These are phyloP conservation scores for Phyllostomus hastatus DNA, from an alignment of 2,113 vertebrate genomes.

Conservation along the genomic window DNA sequence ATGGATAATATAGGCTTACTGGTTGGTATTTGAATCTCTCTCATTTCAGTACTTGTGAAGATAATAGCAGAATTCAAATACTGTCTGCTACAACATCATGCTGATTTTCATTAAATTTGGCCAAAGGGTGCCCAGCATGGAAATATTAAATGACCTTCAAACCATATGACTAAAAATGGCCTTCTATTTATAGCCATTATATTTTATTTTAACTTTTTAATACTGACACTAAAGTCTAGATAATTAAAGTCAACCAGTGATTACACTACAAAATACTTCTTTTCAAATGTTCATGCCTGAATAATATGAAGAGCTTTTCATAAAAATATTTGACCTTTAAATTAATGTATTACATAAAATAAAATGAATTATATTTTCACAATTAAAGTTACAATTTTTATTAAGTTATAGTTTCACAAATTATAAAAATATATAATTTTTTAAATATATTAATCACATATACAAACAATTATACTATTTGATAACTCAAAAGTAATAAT, in stretches of 20 bases:
- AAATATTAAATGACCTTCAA: slow-evolving; percentile 82
- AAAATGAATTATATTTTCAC: background rate
- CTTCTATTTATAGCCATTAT: slow-evolving; percentile 80
- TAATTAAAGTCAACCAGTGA: slow-evolving; percentile 71
- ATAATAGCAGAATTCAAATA: slow-evolving; percentile 76
- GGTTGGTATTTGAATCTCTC: slow-evolving; percentile 83
- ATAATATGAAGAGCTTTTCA: background rate
- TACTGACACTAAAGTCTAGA: slow-evolving; percentile 54
- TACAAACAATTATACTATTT: background rate
- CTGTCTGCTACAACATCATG: slow-evolving; percentile 79
- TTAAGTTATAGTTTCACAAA: background rate
- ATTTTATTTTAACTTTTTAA: slow-evolving; percentile 72
- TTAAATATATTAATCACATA: background rate
- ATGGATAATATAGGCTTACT: slow-evolving; percentile 78
- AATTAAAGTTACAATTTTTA: background rate
- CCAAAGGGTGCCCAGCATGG: slow-evolving; percentile 82
- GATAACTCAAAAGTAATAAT: background rate
- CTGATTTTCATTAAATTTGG: slow-evolving; percentile 86
- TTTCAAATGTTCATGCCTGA: background rate
- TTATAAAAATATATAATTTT: background rate
- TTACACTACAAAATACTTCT: background rate
- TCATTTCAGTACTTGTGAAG: slow-evolving; percentile 76
- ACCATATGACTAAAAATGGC: slow-evolving; percentile 78
- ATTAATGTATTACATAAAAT: background rate
- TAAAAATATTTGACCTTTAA: background rate